Evolutionary conservation across 2,113 vertebrate species (phyloP).

Genomic region (Monopterus albus): DNA sequence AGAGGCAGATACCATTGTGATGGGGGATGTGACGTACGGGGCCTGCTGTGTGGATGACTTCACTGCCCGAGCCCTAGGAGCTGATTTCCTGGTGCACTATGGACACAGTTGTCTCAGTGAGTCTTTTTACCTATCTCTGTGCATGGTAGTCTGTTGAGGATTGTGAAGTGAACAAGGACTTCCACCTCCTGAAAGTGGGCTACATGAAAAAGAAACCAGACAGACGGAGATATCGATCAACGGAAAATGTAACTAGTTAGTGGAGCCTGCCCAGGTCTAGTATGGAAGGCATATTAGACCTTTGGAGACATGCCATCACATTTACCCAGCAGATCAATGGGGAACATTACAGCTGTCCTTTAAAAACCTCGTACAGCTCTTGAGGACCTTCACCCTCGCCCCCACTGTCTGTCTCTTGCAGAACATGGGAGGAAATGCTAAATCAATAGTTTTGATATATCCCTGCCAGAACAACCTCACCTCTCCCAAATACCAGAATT

Average conservation of each 20-base stretch:
- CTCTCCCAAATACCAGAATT: conserved; percentile 79
- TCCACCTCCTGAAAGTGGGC: neutral
- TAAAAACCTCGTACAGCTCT: conserved; percentile 69
- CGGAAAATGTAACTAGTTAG: conserved; percentile 49
- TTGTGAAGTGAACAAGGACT: conserved; percentile 12
- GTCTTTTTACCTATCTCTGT: conserved; percentile 45
- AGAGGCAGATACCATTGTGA: conserved; percentile 90
- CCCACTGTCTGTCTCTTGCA: conserved; percentile 57
- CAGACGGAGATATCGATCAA: conserved; percentile 34
- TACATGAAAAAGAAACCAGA: conserved; percentile 2
- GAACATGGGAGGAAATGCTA: conserved; percentile 80
- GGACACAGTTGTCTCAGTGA: conserved; percentile 97
- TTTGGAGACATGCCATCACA: conserved; percentile 73
- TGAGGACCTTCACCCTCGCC: conserved; percentile 63
- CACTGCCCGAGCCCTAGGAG: conserved; percentile 92
- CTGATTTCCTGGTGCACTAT: conserved; percentile 98
- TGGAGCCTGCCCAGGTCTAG: conserved; percentile 14
- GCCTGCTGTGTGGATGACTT: conserved; percentile 98
- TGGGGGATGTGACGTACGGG: conserved; percentile 97
- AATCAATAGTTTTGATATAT: conserved; percentile 81
- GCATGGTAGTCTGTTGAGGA: conserved; percentile 1
- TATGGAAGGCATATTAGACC: conserved; percentile 63
- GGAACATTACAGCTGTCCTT: conserved; percentile 77
- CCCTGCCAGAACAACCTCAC: conserved; percentile 69
- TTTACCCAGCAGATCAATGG: conserved; percentile 76